Conservation (phyloP, 2,797 vertebrate genomes). For the Hirundo rustica region DNA sequence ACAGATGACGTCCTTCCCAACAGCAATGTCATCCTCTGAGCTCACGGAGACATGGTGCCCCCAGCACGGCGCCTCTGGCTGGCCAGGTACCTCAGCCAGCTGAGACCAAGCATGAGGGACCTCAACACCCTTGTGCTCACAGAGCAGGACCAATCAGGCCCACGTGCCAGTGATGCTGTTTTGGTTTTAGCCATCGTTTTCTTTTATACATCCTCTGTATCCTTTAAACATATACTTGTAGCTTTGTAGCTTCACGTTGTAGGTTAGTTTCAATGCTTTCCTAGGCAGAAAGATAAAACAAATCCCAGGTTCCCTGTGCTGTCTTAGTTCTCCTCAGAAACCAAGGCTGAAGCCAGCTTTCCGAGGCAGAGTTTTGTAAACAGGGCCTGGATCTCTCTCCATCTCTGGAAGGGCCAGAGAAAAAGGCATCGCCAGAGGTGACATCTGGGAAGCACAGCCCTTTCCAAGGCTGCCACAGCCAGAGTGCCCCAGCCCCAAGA, state of each 20-base stretch:
- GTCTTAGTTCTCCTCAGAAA: background rate
- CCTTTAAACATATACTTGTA: background rate
- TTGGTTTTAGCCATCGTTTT: background rate
- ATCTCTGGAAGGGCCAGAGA: background rate
- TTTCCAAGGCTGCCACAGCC: background rate
- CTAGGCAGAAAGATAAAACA: background rate
- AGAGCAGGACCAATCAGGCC: background rate
- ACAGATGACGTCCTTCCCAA: background rate
- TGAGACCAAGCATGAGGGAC: rapidly evolving
- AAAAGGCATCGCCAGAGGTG: background rate
- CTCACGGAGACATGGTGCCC: rapidly evolving
- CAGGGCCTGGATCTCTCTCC: too few relatives aligned
- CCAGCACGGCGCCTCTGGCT: background rate
- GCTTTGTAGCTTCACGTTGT: background rate
- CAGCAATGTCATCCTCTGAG: background rate
- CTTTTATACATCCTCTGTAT: background rate
- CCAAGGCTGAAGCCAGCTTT: background rate
- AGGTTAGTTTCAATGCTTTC: background rate
- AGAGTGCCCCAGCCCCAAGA: background rate
- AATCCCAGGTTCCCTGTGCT: background rate
- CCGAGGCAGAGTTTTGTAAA: background rate
- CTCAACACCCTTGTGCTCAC: background rate
- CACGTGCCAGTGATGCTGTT: background rate
- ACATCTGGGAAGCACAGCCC: background rate
- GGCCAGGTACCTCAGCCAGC: background rate